phyloP scores from a whole-genome alignment of 2,888 invertebrate genomes.

The Meta bourneti region DNA sequence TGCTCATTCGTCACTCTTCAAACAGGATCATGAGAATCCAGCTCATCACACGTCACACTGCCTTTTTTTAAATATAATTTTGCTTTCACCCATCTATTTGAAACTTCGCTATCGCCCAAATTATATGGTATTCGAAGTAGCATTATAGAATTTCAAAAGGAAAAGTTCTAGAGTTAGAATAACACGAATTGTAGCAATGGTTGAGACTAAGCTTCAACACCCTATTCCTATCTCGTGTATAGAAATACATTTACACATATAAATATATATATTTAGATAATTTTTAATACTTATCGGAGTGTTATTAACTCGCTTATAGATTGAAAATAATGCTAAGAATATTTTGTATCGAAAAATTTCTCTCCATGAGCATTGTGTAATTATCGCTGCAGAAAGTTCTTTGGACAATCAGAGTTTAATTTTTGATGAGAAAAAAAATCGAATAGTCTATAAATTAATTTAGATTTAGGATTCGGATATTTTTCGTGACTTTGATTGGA shows the following conservation, averaged over 20 bases:
- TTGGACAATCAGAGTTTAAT: slow-evolving; percentile 64
- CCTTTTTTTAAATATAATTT: slow-evolving; percentile 41
- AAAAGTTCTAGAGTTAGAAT: slow-evolving; percentile 58
- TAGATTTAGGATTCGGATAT: not conserved
- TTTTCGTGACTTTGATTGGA: not conserved
- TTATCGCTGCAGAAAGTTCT: slow-evolving; percentile 23
- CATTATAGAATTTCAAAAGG: slow-evolving; percentile 23
- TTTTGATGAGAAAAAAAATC: slow-evolving; percentile 7
- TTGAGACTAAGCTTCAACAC: slow-evolving; percentile 65
- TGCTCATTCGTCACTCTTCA: slow-evolving; percentile 1
- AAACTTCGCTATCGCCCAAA: slow-evolving; percentile 26
- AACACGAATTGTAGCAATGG: slow-evolving; percentile 67
- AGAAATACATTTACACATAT: slow-evolving; percentile 54
- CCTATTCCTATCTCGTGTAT: slow-evolving; percentile 36
- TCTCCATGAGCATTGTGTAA: slow-evolving; percentile 25
- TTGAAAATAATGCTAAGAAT: slow-evolving; percentile 30
- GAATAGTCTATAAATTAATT: not conserved
- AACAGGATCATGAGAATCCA: slow-evolving; percentile 30
- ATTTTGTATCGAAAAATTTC: slow-evolving; percentile 53
- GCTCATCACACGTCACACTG: slow-evolving; percentile 57
- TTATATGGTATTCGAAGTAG: slow-evolving; percentile 40
- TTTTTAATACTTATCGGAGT: slow-evolving; percentile 56
- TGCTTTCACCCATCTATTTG: slow-evolving; percentile 26
- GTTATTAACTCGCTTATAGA: slow-evolving; percentile 63
- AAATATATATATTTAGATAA: slow-evolving; percentile 68